Evolutionary conservation across 2,888 invertebrate species (phyloP).

Genomic region (Drosophila limbata): DNA sequence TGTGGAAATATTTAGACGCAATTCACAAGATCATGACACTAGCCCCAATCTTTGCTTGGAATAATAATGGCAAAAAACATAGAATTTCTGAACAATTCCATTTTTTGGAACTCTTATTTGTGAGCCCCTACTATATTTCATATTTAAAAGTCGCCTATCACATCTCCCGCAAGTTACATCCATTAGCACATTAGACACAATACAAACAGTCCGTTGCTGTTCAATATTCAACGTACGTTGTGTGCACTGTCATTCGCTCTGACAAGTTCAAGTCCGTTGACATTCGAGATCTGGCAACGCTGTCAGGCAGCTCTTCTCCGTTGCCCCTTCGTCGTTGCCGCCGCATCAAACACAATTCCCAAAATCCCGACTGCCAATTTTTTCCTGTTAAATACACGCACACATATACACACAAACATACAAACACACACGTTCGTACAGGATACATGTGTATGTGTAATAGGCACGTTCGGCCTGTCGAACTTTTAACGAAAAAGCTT

Average conservation of each 20-base stretch:
- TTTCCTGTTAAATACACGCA: constrained; percentile 61
- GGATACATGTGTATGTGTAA: constrained; percentile 19
- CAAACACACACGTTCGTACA: constrained; percentile 12
- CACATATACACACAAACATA: constrained; percentile 16
- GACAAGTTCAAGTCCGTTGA: constrained; percentile 71
- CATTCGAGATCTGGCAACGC: constrained; percentile 69
- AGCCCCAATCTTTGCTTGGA: too few relatives aligned
- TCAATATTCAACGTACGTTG: constrained; percentile 15
- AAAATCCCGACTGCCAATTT: constrained; percentile 72
- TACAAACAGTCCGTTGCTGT: constrained; percentile 13
- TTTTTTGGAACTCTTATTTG: neutral
- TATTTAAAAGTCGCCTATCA: neutral
- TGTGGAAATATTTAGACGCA: too few relatives aligned
- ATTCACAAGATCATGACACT: too few relatives aligned
- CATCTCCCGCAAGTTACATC: neutral
- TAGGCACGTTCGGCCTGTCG: constrained; percentile 49
- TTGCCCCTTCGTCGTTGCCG: constrained; percentile 22
- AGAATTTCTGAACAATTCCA: neutral
- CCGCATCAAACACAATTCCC: constrained; percentile 67
- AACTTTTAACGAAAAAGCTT: constrained; percentile 69
- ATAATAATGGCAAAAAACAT: too few relatives aligned
- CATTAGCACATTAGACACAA: constrained; percentile 1
- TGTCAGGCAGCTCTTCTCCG: constrained; percentile 13
- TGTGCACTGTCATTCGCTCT: constrained; percentile 16
- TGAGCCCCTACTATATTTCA: neutral